Evolutionary conservation across 30 jellyfish, hydroid and myxozoan genomes (phyloP).

Genomic region (Aurelia aurita): DNA sequence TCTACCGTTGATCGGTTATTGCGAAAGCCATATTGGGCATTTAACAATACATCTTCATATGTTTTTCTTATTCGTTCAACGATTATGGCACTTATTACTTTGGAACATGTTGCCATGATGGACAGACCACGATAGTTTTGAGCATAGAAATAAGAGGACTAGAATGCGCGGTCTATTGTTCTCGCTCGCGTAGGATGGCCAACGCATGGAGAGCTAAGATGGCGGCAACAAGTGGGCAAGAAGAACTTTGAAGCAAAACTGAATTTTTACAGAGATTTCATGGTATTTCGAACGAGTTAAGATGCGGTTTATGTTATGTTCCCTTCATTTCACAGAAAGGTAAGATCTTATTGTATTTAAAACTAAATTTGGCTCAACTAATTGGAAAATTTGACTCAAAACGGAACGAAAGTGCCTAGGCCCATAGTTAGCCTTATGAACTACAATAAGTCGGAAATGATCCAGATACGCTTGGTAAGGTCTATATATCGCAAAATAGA

Average conservation of each 20-base stretch:
- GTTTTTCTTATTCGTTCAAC: neutral
- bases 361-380: too few species aligned
- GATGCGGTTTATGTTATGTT: neutral
- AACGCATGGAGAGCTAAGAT: conserved; percentile 16
- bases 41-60: neutral
- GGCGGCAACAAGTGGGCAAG: conserved; percentile 30
- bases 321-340: too few species aligned
- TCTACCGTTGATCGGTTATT: conserved; percentile 2
- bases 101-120: conserved; percentile 9
- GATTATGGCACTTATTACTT: neutral
- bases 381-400: too few species aligned
- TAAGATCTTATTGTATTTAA: too few species aligned
- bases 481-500: too few species aligned
- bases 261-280: neutral
- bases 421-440: too few species aligned
- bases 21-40: conserved; percentile 3
- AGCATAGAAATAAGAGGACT: conserved; percentile 25
- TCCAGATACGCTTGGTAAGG: too few species aligned
- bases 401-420: too few species aligned
- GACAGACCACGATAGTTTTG: neutral
- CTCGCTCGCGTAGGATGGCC: neutral
- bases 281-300: neutral
- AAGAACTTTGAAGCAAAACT: neutral
- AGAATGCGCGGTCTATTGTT: conserved; percentile 42
- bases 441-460: neutral